A percentile compares a stretch with the other conserved stretches of the same genome.
These are phyloP conservation scores for Ashinkailepas kermadecensis DNA, from an alignment of 2,888 invertebrate species.

Conservation along the genomic window DNA sequence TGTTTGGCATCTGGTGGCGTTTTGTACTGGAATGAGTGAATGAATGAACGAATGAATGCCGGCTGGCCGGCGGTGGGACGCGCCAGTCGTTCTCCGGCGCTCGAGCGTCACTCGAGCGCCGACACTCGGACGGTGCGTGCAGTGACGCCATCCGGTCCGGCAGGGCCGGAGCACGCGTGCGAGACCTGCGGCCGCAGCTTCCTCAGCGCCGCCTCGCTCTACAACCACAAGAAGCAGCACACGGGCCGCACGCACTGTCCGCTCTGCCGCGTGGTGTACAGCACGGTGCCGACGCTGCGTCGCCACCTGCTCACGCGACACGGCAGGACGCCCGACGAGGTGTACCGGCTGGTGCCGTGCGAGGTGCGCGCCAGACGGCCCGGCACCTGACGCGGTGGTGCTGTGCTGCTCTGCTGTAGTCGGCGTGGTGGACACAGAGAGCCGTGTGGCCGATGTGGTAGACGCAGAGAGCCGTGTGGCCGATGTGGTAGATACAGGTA, in stretches of 20 bases:
- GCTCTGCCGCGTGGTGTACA: background rate
- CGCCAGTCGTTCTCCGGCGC: no score
- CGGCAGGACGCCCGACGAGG: background rate
- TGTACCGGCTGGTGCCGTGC: constrained; percentile 3
- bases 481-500: no score
- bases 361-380: background rate
- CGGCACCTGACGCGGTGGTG: background rate
- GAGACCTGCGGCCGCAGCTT: background rate
- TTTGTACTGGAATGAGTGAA: no score
- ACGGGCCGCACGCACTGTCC: background rate
- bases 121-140: no score
- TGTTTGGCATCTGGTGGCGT: no score
- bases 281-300: background rate
- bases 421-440: no score
- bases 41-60: no score
- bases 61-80: no score
- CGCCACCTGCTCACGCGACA: background rate
- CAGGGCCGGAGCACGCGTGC: background rate
- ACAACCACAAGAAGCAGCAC: constrained; percentile 10
- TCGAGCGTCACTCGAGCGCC: no score
- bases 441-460: no score
- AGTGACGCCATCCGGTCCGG: background rate
- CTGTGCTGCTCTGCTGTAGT: no score
- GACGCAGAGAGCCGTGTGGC: no score
- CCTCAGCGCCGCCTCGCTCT: background rate